A percentile compares a stretch with the other conserved stretches of the same genome.
phyloP scores from a whole-genome alignment of 2,888 invertebrate genomes.

The Eupithecia vulgata region DNA sequence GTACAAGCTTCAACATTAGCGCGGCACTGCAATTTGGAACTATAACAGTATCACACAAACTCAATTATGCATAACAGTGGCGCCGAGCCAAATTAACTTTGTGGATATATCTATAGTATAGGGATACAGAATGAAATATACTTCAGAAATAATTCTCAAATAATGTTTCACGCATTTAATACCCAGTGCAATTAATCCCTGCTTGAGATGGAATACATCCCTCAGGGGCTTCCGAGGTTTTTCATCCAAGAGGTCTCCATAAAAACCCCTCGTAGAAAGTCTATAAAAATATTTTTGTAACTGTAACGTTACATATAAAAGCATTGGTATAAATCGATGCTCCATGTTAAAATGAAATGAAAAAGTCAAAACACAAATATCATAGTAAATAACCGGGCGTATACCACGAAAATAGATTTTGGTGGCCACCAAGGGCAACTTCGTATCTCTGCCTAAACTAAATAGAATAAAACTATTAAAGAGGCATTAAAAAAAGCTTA shows the following conservation, averaged over 20 bases:
- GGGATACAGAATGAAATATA: background rate
- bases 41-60: constrained; percentile 43
- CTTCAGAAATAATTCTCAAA: background rate
- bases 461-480: no score
- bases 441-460: no score
- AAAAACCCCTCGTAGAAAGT: background rate
- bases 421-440: no score
- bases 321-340: background rate
- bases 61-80: constrained; percentile 52
- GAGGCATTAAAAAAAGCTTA: no score
- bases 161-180: background rate
- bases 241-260: background rate
- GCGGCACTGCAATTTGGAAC: background rate
- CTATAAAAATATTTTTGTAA: no score
- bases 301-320: no score
- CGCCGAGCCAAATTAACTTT: constrained; percentile 45
- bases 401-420: no score
- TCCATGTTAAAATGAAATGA: background rate
- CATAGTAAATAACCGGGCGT: background rate
- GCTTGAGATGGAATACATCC: background rate
- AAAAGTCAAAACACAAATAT: background rate
- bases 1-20: no score
- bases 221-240: background rate
- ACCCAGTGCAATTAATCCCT: background rate
- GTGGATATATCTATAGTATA: no score